Evolutionary conservation across 2,113 vertebrate genomes (phyloP).

Genomic region (Thunnus maccoyii): DNA sequence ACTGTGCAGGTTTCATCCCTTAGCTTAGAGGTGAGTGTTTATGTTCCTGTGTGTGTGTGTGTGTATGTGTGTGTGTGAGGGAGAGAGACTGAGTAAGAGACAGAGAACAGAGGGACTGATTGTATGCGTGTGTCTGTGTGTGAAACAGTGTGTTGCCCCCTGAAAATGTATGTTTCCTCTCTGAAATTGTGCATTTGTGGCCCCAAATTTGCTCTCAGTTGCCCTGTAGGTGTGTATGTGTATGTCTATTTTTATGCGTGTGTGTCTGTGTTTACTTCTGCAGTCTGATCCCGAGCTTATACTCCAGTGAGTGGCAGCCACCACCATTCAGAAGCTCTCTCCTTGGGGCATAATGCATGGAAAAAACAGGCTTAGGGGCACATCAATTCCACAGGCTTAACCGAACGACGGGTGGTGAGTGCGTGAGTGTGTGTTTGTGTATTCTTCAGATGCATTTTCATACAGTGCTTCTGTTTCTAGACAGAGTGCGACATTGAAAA

Average conservation of each 20-base stretch:
- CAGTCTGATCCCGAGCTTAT: constrained; percentile 75
- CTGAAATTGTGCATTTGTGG: constrained; percentile 55
- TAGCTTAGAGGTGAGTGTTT: constrained; percentile 75
- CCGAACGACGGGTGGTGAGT: constrained; percentile 32
- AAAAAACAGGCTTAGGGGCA: constrained; percentile 74
- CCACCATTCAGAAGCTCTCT: constrained; percentile 67
- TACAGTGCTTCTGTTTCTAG: constrained; percentile 44
- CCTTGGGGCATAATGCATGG: constrained; percentile 75
- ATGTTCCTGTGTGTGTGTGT: constrained; percentile 18
- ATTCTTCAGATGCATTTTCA: constrained; percentile 49
- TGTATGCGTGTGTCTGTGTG: neutral
- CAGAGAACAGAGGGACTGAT: neutral
- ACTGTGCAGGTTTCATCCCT: constrained; percentile 74
- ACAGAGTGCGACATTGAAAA: constrained; percentile 20
- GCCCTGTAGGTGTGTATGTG: constrained; percentile 3
- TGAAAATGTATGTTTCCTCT: constrained; percentile 38
- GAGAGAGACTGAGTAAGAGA: neutral
- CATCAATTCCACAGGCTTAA: constrained; percentile 79
- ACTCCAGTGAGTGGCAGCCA: constrained; percentile 68
- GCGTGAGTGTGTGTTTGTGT: constrained; percentile 13
- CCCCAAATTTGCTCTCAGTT: constrained; percentile 41
- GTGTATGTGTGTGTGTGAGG: constrained; percentile 7
- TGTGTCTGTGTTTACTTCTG: constrained; percentile 58
- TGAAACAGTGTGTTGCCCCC: constrained; percentile 27
- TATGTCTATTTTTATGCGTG: constrained; percentile 24